Evolutionary conservation across 1,140 invertebrate species (phyloP).

Genomic region (Bombus confusus): DNA sequence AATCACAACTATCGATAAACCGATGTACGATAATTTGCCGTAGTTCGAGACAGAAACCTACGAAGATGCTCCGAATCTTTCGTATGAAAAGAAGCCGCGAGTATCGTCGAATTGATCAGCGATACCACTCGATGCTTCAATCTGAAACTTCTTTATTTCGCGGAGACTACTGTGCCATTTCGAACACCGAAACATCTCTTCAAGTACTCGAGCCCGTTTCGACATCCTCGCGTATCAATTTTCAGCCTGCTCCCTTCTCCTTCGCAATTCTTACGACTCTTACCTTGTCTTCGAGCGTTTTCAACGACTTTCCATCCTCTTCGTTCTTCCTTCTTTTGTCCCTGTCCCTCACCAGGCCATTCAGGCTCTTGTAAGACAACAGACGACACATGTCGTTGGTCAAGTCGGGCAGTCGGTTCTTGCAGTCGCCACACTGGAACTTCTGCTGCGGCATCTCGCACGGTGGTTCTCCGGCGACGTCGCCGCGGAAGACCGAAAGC

Average conservation of each 20-base stretch:
- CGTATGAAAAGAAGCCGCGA: no score
- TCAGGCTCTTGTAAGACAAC: constrained; percentile 70
- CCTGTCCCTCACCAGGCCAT: constrained; percentile 47
- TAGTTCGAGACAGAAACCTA: no score
- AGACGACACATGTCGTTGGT: constrained; percentile 72
- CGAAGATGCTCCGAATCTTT: no score
- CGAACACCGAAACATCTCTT: neutral
- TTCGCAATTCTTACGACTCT: neutral
- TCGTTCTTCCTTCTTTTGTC: constrained; percentile 28
- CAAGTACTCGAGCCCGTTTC: no score
- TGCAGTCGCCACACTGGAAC: constrained; percentile 66
- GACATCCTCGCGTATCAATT: neutral
- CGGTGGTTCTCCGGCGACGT: constrained; percentile 8
- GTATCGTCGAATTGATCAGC: no score
- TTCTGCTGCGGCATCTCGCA: constrained; percentile 68
- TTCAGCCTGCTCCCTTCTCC: neutral
- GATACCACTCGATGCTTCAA: no score
- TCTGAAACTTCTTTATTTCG: neutral
- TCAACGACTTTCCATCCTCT: constrained; percentile 14
- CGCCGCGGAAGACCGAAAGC: constrained; percentile 31
- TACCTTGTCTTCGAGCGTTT: constrained; percentile 52
- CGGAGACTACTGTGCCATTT: neutral
- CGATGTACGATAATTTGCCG: neutral
- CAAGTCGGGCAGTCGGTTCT: constrained; percentile 68
- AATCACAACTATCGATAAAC: neutral